These are phyloP conservation scores for Enteromius fasciolatus DNA, from an alignment of 2,797 vertebrate species.

Conservation along the genomic window DNA sequence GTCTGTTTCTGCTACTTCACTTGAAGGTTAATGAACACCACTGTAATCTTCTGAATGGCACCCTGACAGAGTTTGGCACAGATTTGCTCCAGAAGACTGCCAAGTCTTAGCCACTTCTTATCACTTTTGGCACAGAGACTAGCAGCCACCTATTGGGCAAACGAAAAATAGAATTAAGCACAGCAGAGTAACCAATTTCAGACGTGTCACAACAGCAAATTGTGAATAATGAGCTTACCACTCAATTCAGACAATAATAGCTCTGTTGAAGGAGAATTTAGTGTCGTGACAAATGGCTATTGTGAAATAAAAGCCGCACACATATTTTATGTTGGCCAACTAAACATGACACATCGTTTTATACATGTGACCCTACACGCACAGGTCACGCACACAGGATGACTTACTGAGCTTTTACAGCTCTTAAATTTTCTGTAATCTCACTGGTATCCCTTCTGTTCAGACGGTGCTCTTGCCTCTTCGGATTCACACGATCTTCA, in stretches of 20 bases:
- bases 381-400: constrained; percentile 1
- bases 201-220: constrained; percentile 38
- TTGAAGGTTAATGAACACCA: constrained; percentile 36
- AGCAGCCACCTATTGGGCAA: constrained; percentile 16
- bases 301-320: constrained; percentile 19
- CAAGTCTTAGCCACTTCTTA: constrained; percentile 32
- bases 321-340: constrained; percentile 30
- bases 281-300: constrained; percentile 35
- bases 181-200: constrained; percentile 40
- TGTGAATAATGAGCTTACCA: constrained; percentile 51
- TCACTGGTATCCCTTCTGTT: neutral
- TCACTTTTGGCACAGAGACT: constrained; percentile 35
- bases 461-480: neutral
- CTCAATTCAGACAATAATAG: constrained; percentile 47
- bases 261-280: constrained; percentile 42
- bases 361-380: constrained; percentile 3
- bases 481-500: neutral
- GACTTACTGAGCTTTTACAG: constrained; percentile 4
- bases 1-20: neutral
- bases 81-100: neutral
- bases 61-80: constrained; percentile 31
- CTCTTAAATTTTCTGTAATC: constrained; percentile 15
- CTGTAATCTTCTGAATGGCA: constrained; percentile 29
- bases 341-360: neutral
- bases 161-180: constrained; percentile 39